Evolutionary conservation across 1,140 invertebrate genomes (phyloP).

Genomic region (Drosophila aff.): DNA sequence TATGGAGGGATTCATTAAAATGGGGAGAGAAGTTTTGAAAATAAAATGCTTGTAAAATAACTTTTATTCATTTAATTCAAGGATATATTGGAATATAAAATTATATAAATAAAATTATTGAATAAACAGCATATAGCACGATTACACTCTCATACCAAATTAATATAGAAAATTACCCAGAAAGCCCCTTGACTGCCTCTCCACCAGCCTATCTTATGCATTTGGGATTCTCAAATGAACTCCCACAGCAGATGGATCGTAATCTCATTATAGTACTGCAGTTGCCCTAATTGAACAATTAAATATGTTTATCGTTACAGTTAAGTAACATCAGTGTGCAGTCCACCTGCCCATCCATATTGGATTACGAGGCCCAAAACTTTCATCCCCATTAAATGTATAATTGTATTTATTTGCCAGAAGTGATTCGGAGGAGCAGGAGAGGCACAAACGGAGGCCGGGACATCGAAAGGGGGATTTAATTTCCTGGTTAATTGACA

Average conservation of each 20-base stretch:
- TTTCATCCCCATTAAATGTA: constrained; percentile 58
- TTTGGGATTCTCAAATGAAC: constrained; percentile 37
- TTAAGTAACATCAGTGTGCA: constrained; percentile 50
- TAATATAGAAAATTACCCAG: constrained; percentile 4
- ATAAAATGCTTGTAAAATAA: not conserved
- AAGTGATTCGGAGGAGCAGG: constrained; percentile 4
- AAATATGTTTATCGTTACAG: constrained; percentile 64
- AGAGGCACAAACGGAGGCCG: not conserved
- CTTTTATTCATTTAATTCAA: not conserved
- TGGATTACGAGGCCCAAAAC: constrained; percentile 59
- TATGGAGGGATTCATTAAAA: not conserved
- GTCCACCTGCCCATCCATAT: constrained; percentile 46
- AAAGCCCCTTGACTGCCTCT: not conserved
- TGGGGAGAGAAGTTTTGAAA: not conserved
- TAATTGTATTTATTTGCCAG: constrained; percentile 42
- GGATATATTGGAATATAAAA: not conserved
- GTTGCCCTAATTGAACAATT: constrained; percentile 66
- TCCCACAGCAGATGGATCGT: constrained; percentile 40
- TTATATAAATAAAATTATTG: not conserved
- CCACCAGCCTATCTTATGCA: too few relatives aligned
- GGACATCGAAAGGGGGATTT: constrained; percentile 32
- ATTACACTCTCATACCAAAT: constrained; percentile 6
- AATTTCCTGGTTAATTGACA: constrained; percentile 53
- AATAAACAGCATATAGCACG: not conserved
- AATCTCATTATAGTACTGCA: constrained; percentile 59